Evolutionary conservation across 1,140 invertebrate genomes (phyloP).

Genomic region (Drosophila mayri): DNA sequence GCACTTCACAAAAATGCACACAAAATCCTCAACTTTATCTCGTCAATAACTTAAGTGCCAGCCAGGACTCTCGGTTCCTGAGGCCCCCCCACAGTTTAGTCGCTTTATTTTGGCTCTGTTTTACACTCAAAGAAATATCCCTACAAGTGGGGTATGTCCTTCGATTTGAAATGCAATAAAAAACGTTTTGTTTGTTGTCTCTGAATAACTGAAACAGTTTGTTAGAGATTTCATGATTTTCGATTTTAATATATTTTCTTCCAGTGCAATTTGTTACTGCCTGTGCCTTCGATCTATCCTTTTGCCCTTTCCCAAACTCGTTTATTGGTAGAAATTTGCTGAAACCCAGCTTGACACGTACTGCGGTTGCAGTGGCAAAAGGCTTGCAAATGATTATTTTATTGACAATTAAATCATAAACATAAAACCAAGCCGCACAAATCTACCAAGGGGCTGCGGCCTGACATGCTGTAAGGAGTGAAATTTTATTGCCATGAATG

Average conservation of each 20-base stretch:
- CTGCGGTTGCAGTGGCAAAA: constrained; percentile 73
- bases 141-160: too few relatives aligned
- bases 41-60: constrained; percentile 78
- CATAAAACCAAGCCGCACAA: constrained; percentile 66
- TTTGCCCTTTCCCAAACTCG: constrained; percentile 22
- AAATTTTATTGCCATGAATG: constrained; percentile 78
- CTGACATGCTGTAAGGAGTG: constrained; percentile 54
- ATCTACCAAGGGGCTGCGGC: constrained; percentile 33
- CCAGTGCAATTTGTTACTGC: constrained; percentile 24
- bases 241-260: neutral
- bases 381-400: constrained; percentile 81
- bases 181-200: neutral
- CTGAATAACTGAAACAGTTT: neutral
- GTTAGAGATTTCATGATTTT: neutral
- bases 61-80: constrained; percentile 28
- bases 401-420: constrained; percentile 80
- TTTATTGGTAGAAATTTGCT: constrained; percentile 72
- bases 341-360: constrained; percentile 62
- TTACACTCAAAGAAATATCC: constrained; percentile 13
- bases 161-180: neutral
- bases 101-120: constrained; percentile 20
- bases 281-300: constrained; percentile 33
- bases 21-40: constrained; percentile 83
- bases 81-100: constrained; percentile 16
- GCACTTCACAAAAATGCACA: constrained; percentile 81